Evolutionary conservation across 2,797 vertebrate genomes (phyloP).

Genomic region (Tinamus major): DNA sequence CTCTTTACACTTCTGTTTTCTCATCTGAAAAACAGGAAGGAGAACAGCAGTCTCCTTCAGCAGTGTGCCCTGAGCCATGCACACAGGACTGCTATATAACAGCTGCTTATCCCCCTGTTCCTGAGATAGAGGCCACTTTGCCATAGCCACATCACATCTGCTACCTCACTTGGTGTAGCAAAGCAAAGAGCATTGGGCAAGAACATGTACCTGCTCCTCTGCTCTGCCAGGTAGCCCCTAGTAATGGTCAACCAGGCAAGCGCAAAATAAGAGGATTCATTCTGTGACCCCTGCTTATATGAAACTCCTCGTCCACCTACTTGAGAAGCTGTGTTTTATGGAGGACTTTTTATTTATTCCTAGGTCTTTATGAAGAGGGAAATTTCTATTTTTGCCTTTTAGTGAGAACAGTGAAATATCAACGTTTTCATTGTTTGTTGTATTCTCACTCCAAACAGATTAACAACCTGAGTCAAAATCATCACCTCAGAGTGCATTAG

Average conservation of each 20-base stretch:
- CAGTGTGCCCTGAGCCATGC: neutral
- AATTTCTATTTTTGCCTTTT: neutral
- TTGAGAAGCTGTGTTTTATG: neutral
- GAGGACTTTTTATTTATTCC: neutral
- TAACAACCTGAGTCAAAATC: constrained; percentile 19
- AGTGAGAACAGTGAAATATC: constrained; percentile 11
- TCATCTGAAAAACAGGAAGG: neutral
- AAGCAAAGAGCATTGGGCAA: neutral
- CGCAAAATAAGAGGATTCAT: neutral
- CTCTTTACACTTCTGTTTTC: neutral
- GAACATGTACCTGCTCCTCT: neutral
- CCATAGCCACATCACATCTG: neutral
- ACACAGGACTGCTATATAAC: neutral
- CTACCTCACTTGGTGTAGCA: neutral
- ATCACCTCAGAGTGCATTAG: constrained; percentile 47
- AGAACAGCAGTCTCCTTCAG: neutral
- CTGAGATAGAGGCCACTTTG: neutral
- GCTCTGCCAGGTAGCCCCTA: neutral
- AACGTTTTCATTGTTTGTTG: constrained; percentile 28
- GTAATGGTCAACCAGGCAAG: neutral
- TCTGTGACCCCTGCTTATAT: neutral
- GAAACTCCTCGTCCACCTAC: neutral
- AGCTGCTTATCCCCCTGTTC: neutral
- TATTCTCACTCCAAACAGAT: neutral
- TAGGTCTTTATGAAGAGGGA: neutral